phyloP scores from a whole-genome alignment of 2,113 vertebrate genomes.

The Nipponia nippon region DNA sequence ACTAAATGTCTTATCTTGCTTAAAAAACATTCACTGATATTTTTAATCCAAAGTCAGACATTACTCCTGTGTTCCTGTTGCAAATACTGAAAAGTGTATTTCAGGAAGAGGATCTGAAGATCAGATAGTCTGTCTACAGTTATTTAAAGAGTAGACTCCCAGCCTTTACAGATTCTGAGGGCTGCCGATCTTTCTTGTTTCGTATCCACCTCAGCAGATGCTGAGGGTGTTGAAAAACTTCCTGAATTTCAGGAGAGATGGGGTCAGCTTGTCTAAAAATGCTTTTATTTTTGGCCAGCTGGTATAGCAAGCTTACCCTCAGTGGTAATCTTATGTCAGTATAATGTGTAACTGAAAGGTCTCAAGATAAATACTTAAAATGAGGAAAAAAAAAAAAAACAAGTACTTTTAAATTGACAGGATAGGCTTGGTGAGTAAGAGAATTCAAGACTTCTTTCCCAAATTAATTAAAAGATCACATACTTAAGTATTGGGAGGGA shows the following conservation, averaged over 20 bases:
- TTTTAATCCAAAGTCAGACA: neutral
- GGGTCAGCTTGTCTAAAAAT: neutral
- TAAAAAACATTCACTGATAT: neutral
- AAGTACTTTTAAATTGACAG: neutral
- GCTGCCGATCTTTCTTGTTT: neutral
- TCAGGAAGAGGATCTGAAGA: neutral
- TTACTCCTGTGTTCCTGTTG: neutral
- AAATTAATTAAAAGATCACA: neutral
- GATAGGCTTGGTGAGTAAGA: neutral
- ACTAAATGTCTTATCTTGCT: neutral
- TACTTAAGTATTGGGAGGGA: too few species aligned
- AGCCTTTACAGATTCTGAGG: neutral
- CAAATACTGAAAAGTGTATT: neutral
- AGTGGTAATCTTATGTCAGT: neutral
- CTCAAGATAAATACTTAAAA: neutral
- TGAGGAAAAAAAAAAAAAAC: too few species aligned
- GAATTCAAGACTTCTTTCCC: neutral
- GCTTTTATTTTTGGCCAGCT: neutral
- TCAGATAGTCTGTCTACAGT: neutral
- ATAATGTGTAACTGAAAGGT: neutral
- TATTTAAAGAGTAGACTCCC: neutral
- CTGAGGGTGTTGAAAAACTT: neutral
- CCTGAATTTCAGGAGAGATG: neutral
- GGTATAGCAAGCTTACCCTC: neutral
- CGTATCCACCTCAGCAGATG: neutral